Evolutionary conservation across 2,113 vertebrate genomes (phyloP).

Genomic region (Percina caprodes): DNA sequence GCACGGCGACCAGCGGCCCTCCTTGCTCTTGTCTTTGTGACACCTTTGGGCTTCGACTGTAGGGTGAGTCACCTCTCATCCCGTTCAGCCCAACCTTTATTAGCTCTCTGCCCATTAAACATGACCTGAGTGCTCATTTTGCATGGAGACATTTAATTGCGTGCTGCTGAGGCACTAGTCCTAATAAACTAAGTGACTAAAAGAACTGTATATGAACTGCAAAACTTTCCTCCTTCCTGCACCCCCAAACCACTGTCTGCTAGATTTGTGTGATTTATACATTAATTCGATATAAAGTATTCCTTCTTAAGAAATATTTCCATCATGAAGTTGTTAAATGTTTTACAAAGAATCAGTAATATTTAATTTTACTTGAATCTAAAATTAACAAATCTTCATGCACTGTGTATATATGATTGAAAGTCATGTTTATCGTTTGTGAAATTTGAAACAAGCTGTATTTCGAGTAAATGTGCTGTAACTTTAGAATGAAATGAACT

Average conservation of each 20-base stretch:
- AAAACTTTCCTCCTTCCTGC: constrained; percentile 60
- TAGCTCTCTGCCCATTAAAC: constrained; percentile 80
- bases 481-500: not conserved
- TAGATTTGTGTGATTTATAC: constrained; percentile 46
- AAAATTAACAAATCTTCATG: constrained; percentile 15
- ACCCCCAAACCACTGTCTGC: constrained; percentile 11
- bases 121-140: constrained; percentile 81
- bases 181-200: constrained; percentile 77
- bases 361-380: constrained; percentile 42
- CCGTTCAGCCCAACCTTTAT: constrained; percentile 70
- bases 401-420: not conserved
- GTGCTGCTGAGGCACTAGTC: constrained; percentile 57
- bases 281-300: constrained; percentile 39
- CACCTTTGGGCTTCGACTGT: constrained; percentile 47
- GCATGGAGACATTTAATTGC: constrained; percentile 79
- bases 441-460: not conserved
- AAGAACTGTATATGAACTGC: constrained; percentile 67
- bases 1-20: constrained; percentile 20
- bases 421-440: not conserved
- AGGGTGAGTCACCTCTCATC: constrained; percentile 67
- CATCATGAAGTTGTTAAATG: constrained; percentile 46
- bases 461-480: not conserved
- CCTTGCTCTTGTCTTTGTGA: constrained; percentile 54
- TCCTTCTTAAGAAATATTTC: constrained; percentile 32
- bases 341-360: constrained; percentile 52